Evolutionary conservation across 1,140 invertebrate species (phyloP), one percentile per base, ranked within the genome.

Genomic region (Drosophila funebris): DNA sequence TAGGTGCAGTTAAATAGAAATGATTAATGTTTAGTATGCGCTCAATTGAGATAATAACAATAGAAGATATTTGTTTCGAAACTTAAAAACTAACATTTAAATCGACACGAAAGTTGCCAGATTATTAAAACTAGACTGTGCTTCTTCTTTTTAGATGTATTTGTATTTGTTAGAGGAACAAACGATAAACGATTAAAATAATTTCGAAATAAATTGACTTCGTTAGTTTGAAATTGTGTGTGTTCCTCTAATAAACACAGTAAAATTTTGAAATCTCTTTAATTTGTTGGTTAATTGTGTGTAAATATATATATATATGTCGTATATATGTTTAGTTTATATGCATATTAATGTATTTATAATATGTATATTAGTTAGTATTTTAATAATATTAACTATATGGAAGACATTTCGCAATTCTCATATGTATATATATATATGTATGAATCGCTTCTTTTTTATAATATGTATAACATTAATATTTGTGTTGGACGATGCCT

Each of bases 361-460:
- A 56, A 54, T 75, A 72, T 66, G 37, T 73, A 64, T 78, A 73
- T 52, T 52, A 78, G 72, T 62, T 69, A 36, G 33, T 18, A 48
- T 78, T 73, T 75, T 71, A 68, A 78, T 76, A 76, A 90, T 74
- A 76, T 81, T 90, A 90, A 90, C 82, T 72, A 87, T 90, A 90
- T 90, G 88, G 88, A 90, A 90, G 88, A 90, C 88, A 83, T 84
- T 88, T 82, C 81, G 68, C 76, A 90, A 76, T 87, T 90, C 73
- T 85, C 77, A 84, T 85, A 77, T 56, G 75, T 73, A 76, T 85
- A 69, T 73, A 69, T n/a, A n/a, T n/a, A 84, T 85, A 77, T 56
- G 75, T 73, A 76, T 85, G 73, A 70, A 69, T 76, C 52, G 76
- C 41, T 78, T 61, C n/a, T 79, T 74, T 54, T 67, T 57, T 27